These are phyloP conservation scores for Eretmochelys imbricata DNA, from an alignment of 2,113 vertebrate genomes.

Conservation along the genomic window DNA sequence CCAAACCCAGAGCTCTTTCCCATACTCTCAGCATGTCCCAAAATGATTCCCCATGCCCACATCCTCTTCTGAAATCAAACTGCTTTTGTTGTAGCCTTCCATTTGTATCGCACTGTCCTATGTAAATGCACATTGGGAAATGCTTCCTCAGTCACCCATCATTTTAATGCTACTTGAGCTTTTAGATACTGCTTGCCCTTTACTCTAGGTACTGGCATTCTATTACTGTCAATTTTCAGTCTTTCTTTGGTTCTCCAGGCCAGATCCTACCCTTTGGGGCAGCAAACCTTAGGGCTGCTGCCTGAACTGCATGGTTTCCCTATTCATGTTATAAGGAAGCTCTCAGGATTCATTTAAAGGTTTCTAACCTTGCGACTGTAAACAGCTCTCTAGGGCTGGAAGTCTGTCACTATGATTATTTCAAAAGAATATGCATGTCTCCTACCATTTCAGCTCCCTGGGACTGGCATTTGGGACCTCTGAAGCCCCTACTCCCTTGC, in stretches of 20 bases:
- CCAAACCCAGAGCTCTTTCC: background rate
- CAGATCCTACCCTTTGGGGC: background rate
- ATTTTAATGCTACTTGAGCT: background rate
- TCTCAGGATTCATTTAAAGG: background rate
- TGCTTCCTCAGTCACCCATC: background rate
- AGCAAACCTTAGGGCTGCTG: background rate
- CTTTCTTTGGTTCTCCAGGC: background rate
- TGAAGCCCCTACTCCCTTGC: background rate
- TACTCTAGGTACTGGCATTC: background rate
- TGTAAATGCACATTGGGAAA: background rate
- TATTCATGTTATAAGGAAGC: rapidly evolving
- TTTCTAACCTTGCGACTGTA: background rate
- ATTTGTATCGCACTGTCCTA: background rate
- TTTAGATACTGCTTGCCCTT: background rate
- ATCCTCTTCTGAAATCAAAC: background rate
- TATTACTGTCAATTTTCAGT: background rate
- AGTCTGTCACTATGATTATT: background rate
- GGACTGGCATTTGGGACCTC: background rate
- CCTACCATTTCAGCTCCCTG: background rate
- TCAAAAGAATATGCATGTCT: background rate
- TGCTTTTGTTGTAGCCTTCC: background rate
- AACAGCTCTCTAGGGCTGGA: background rate
- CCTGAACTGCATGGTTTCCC: background rate
- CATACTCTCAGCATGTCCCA: background rate
- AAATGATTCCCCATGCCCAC: background rate